Evolutionary conservation across 2,888 invertebrate genomes (phyloP).

Genomic region (Catocala fraxini): DNA sequence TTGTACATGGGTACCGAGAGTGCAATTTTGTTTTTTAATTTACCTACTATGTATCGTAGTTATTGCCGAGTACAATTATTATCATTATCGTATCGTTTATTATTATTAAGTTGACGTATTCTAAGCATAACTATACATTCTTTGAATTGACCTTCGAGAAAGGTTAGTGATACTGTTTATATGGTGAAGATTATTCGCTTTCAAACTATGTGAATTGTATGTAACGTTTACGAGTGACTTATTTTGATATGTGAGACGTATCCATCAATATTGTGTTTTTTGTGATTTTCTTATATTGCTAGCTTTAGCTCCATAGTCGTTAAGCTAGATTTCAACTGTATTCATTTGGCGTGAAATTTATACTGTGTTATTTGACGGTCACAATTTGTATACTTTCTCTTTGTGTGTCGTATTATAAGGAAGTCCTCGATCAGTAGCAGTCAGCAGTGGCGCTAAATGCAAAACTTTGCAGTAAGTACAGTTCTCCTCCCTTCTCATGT

Average conservation of each 20-base stretch:
- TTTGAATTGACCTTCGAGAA: slow-evolving; percentile 86
- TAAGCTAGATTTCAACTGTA: slow-evolving; percentile 81
- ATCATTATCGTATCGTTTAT: slow-evolving; percentile 75
- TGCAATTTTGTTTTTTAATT: slow-evolving; percentile 73
- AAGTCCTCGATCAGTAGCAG: slow-evolving; percentile 31
- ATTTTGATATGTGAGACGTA: slow-evolving; percentile 74
- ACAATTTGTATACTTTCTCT: slow-evolving; percentile 63
- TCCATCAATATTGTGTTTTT: slow-evolving; percentile 65
- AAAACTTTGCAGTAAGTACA: slow-evolving; percentile 43
- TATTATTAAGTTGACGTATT: slow-evolving; percentile 78
- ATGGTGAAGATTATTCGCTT: slow-evolving; percentile 76
- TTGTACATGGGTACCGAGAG: slow-evolving; percentile 67
- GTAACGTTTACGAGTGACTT: slow-evolving; percentile 71
- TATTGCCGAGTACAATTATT: slow-evolving; percentile 81
- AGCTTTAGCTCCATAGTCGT: slow-evolving; percentile 81
- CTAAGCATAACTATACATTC: slow-evolving; percentile 87
- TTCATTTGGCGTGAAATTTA: slow-evolving; percentile 71
- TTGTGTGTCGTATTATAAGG: slow-evolving; percentile 40
- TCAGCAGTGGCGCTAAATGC: slow-evolving; percentile 38
- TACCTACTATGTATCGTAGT: slow-evolving; percentile 71
- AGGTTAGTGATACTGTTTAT: slow-evolving; percentile 87
- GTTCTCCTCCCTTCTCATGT: slow-evolving; percentile 39
- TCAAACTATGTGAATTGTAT: slow-evolving; percentile 71
- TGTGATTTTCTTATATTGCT: slow-evolving; percentile 80
- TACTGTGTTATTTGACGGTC: slow-evolving; percentile 69